Evolutionary conservation across 2,797 vertebrate genomes (phyloP), one percentile per base, ranked within the genome.

Genomic region (Prunella strophiata): DNA sequence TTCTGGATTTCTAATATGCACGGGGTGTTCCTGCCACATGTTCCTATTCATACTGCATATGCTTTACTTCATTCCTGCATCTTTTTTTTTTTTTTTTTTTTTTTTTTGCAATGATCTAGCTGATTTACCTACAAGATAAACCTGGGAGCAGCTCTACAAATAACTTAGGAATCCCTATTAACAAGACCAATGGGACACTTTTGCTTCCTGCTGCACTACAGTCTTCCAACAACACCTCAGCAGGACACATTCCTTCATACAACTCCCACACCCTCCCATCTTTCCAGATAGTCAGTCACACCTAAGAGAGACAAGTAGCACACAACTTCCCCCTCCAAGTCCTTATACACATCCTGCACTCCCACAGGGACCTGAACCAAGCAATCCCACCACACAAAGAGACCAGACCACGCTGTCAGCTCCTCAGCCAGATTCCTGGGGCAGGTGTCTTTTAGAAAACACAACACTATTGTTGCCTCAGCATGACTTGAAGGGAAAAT

Each of bases 391-490:
- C 61, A 36, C 2, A 7, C 11, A 32, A 4, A 63, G 52, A 91
- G 55, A 13, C 40, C 40, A 82, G 61, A 38, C 4, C 4, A 0
- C 1, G 4, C 40, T 70, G 40, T 1, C 42, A 30, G 54, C 32
- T 58, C 2, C 0, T 3, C 43, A 45, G 51, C 25, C 47, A 76
- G 19, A 57, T 43, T 70, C 47, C 72, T 5, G 2, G 12, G 36
- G 12, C 72, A 94, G 43, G 20, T 76, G 9, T 32, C 59, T 72
- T 63, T 45, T 22, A 72, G 38, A 79, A 76, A 66, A 83, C 43
- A 68, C 17, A 30, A 7, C 0, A 0, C 25, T 40, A 48, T 3
- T 73, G 50, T 61, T 83, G 30, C 22, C 16, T 61, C 10, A 1
- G 30, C 29, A 66, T 7, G 13, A 68, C 23, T 17, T 42, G 9